Evolutionary conservation across 2,888 invertebrate species (phyloP).

Genomic region (Nomada ferruginata): DNA sequence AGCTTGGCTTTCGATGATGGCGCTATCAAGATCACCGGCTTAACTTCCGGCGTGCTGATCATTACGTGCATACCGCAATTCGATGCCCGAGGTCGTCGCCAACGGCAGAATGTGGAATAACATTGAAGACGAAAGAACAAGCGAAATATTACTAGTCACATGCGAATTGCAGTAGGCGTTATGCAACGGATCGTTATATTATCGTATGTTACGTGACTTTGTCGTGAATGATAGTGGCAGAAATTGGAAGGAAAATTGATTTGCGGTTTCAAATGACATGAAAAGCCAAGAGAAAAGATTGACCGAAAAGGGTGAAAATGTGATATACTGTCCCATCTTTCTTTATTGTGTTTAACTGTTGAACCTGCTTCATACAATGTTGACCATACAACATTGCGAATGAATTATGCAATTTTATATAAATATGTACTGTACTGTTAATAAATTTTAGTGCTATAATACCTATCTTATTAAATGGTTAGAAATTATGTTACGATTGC

Average conservation of each 20-base stretch:
- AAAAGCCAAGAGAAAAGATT: not conserved
- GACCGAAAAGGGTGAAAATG: not conserved
- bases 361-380: not conserved
- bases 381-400: not conserved
- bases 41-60: conserved; percentile 60
- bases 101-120: conserved; percentile 29
- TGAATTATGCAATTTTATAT: not conserved
- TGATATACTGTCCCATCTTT: not conserved
- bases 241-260: conserved; percentile 16
- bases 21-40: conserved; percentile 55
- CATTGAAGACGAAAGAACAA: not conserved
- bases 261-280: not conserved
- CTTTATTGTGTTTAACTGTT: not conserved
- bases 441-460: not conserved
- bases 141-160: conserved; percentile 32
- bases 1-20: conserved; percentile 32
- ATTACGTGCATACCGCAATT: conserved; percentile 57
- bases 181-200: conserved; percentile 36
- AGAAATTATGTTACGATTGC: not conserved
- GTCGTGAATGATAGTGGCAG: not conserved
- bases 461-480: not conserved
- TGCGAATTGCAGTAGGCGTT: conserved; percentile 26
- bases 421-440: not conserved
- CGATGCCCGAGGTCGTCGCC: conserved; percentile 51
- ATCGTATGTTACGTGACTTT: not conserved